Evolutionary conservation across 2,888 invertebrate genomes (phyloP).

Genomic region (Ectemnius lituratus): DNA sequence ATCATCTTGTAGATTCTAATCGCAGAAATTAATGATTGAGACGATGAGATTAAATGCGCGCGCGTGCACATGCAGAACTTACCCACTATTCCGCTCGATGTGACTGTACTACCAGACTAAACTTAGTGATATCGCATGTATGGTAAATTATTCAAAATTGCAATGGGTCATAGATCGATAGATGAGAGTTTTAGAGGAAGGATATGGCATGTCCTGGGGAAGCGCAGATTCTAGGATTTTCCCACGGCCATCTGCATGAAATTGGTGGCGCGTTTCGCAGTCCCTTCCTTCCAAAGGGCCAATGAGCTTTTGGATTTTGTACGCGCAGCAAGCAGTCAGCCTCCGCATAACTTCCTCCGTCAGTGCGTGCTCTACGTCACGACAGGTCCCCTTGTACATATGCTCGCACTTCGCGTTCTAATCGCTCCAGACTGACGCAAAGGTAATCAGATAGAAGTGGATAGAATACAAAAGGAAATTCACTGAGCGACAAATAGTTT

Average conservation of each 20-base stretch:
- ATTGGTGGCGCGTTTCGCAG: neutral
- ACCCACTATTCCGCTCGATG: slow-evolving; percentile 6
- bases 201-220: neutral
- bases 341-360: slow-evolving; percentile 22
- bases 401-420: slow-evolving; percentile 35
- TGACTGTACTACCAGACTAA: neutral
- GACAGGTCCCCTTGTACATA: slow-evolving; percentile 28
- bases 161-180: neutral
- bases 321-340: slow-evolving; percentile 16
- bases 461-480: neutral
- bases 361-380: slow-evolving; percentile 38
- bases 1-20: too few relatives aligned
- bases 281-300: slow-evolving; percentile 15
- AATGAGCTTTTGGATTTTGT: slow-evolving; percentile 35
- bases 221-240: neutral
- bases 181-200: neutral
- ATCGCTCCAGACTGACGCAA: slow-evolving; percentile 32
- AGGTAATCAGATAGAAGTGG: slow-evolving; percentile 42
- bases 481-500: neutral
- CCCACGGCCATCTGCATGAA: neutral
- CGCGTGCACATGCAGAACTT: slow-evolving; percentile 8
- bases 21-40: too few relatives aligned
- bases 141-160: slow-evolving; percentile 3
- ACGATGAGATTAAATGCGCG: too few relatives aligned
- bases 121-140: neutral